A percentile compares a stretch with the other conserved stretches of the same genome.
Conservation (phyloP, 2,113 vertebrate species). For the Lophochroa leadbeateri region DNA sequence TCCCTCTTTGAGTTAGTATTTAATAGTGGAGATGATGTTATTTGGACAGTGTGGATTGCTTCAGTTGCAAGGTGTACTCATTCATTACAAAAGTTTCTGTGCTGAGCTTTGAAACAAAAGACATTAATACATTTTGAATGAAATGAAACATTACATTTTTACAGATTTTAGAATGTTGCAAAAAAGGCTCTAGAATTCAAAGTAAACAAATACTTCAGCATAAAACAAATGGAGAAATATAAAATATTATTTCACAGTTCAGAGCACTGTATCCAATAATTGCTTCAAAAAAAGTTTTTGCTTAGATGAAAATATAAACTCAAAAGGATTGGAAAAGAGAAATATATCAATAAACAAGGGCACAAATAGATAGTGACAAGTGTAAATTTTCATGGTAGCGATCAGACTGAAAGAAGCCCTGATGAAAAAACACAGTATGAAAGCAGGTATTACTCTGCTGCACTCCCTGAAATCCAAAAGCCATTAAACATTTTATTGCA, state of each 20-base stretch:
- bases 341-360: constrained; percentile 7
- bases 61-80: not conserved
- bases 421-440: not conserved
- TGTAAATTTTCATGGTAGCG: not conserved
- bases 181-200: not conserved
- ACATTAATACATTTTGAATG: not conserved
- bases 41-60: not conserved
- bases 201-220: not conserved
- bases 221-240: not conserved
- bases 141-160: not conserved
- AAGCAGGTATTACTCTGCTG: not conserved
- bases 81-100: not conserved
- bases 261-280: not conserved
- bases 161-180: not conserved
- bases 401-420: not conserved
- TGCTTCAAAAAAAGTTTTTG: not conserved
- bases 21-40: not conserved
- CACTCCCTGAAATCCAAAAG: not conserved
- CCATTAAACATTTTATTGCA: not conserved
- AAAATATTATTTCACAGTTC: constrained; percentile 30
- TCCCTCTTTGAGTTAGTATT: not conserved
- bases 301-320: not conserved
- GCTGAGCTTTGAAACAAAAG: not conserved
- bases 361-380: not conserved
- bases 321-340: not conserved